Evolutionary conservation across 1,140 invertebrate species (phyloP).

Genomic region (Cotesia glomerata): DNA sequence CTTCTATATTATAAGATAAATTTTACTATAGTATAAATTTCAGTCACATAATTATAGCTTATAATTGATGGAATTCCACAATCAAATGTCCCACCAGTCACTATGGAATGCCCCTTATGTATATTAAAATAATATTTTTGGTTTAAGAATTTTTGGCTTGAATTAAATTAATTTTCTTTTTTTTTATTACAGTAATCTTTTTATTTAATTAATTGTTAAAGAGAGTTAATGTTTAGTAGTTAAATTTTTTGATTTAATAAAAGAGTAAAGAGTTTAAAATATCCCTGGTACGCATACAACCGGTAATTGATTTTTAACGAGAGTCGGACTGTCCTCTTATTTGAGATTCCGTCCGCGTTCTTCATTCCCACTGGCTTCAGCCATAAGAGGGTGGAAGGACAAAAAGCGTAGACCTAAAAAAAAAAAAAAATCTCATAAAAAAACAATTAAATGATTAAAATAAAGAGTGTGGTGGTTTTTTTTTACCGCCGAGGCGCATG

Average conservation of each 20-base stretch:
- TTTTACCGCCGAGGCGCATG: conserved; percentile 38
- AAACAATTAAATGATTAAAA: neutral
- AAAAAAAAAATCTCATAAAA: neutral
- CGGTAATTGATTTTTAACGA: conserved; percentile 35
- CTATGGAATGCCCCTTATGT: too few relatives aligned
- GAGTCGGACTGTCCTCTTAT: conserved; percentile 17
- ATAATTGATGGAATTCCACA: too few relatives aligned
- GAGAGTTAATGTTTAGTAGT: neutral
- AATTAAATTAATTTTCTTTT: too few relatives aligned
- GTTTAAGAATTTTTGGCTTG: too few relatives aligned
- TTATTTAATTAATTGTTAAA: too few relatives aligned
- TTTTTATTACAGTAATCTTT: too few relatives aligned
- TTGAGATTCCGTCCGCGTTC: neutral
- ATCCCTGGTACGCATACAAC: conserved; percentile 22
- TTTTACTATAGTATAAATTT: too few relatives aligned
- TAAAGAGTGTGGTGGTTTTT: neutral
- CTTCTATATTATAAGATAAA: too few relatives aligned
- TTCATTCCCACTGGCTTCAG: neutral
- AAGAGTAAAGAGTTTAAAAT: neutral
- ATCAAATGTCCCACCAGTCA: too few relatives aligned
- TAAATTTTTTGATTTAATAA: neutral
- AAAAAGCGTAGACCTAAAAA: neutral
- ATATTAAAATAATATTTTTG: too few relatives aligned
- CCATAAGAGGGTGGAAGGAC: neutral
- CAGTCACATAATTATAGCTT: too few relatives aligned